These are phyloP conservation scores for Cyphomyrus discorhynchus DNA, from an alignment of 2,113 vertebrate species.

Conservation along the genomic window DNA sequence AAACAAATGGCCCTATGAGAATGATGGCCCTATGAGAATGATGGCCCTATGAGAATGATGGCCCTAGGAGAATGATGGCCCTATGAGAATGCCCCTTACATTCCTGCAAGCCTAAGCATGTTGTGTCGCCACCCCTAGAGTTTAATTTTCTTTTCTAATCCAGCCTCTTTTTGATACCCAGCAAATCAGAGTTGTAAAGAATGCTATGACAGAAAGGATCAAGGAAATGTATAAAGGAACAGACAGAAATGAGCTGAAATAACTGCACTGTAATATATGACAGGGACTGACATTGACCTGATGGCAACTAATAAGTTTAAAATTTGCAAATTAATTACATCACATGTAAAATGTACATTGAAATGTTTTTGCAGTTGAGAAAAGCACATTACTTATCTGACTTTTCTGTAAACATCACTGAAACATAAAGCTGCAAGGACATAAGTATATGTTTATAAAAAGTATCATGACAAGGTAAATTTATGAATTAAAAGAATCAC, in stretches of 20 bases:
- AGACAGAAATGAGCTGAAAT: background rate
- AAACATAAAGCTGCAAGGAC: background rate
- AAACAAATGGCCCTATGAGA: background rate
- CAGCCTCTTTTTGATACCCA: background rate
- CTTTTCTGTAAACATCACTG: background rate
- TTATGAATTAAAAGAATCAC: background rate
- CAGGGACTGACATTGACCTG: background rate
- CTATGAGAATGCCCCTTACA: background rate
- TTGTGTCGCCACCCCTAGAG: background rate
- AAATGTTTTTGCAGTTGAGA: background rate
- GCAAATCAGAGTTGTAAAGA: background rate
- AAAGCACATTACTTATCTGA: background rate
- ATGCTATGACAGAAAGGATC: background rate
- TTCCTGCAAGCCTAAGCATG: background rate
- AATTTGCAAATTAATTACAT: background rate
- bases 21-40: too few relatives aligned
- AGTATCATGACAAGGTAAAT: background rate
- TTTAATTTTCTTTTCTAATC: background rate
- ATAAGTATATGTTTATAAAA: background rate
- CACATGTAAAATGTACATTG: background rate
- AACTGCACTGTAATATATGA: background rate
- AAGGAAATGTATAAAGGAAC: background rate
- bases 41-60: too few relatives aligned
- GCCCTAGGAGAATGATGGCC: background rate
- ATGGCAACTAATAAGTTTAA: background rate